These are phyloP conservation scores for Chalcis sispes DNA, from an alignment of 2,888 invertebrate genomes.

Conservation along the genomic window DNA sequence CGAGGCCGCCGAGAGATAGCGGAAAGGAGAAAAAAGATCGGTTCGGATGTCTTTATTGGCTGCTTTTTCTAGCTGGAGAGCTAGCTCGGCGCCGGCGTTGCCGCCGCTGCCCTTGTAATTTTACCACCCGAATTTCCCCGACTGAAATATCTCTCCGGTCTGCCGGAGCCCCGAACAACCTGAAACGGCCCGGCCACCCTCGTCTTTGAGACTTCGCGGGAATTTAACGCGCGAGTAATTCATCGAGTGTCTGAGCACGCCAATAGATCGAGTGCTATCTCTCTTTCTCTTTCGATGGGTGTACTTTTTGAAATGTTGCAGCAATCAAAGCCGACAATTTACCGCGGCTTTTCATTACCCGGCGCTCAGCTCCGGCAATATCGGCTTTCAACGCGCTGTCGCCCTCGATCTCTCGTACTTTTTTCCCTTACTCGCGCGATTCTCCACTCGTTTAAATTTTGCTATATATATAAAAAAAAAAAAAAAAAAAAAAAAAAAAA, in stretches of 20 bases:
- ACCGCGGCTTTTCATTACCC: constrained; percentile 31
- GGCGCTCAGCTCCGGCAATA: too few species aligned
- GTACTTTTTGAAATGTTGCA: constrained; percentile 19
- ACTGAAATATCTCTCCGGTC: constrained; percentile 26
- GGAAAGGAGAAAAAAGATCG: constrained; percentile 19
- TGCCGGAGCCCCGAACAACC: neutral
- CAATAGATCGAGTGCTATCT: constrained; percentile 22
- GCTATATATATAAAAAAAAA: too few species aligned
- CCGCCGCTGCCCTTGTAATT: constrained; percentile 44
- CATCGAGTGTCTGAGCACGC: too few species aligned
- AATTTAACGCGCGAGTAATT: constrained; percentile 21
- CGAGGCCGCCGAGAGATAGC: constrained; percentile 11
- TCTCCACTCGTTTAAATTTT: neutral
- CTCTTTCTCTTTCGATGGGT: constrained; percentile 25
- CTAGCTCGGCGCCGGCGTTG: neutral
- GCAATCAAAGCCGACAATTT: constrained; percentile 39
- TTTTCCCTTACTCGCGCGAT: too few species aligned
- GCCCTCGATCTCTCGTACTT: too few species aligned
- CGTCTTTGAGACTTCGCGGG: neutral
- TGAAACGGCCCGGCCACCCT: neutral
- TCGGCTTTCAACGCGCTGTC: too few species aligned
- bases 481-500: too few species aligned
- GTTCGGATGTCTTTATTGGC: constrained; percentile 53
- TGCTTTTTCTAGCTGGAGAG: constrained; percentile 10
- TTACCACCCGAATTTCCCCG: constrained; percentile 16